These are phyloP conservation scores for Eristalis tenax DNA, from an alignment of 2,888 invertebrate species.

Conservation along the genomic window DNA sequence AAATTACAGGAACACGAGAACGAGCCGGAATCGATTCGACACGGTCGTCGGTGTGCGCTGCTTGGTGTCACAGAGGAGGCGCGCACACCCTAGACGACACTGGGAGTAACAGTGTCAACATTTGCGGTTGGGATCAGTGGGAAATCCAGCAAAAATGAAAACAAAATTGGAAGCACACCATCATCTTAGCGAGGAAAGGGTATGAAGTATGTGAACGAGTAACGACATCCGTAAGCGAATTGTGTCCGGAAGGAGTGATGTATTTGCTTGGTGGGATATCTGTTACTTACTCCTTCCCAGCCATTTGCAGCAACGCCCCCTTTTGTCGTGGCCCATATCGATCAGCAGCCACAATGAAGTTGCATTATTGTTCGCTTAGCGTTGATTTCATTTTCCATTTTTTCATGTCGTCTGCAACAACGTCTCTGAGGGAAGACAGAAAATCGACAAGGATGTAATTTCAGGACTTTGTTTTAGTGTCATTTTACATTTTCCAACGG, in stretches of 20 bases:
- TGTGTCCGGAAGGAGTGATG: slow-evolving; percentile 25
- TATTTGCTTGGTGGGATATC: slow-evolving; percentile 39
- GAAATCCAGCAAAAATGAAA: slow-evolving; percentile 48
- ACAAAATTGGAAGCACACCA: slow-evolving; percentile 35
- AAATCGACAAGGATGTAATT: slow-evolving; percentile 54
- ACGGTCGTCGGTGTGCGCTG: background rate
- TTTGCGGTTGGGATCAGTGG: slow-evolving; percentile 57
- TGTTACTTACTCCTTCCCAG: slow-evolving; percentile 31
- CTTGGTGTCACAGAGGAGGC: background rate
- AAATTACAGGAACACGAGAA: slow-evolving; percentile 65
- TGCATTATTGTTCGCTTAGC: slow-evolving; percentile 54
- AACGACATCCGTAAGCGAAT: slow-evolving; percentile 19
- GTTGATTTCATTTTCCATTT: slow-evolving; percentile 15
- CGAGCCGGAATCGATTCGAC: slow-evolving; percentile 44
- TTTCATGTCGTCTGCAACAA: background rate
- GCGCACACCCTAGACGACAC: background rate
- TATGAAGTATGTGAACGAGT: slow-evolving; percentile 19
- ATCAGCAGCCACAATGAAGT: slow-evolving; percentile 30
- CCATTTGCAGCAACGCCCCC: background rate
- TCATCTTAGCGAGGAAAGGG: background rate
- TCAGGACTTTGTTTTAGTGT: slow-evolving; percentile 49
- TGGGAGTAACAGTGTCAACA: slow-evolving; percentile 59
- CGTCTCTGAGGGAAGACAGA: background rate
- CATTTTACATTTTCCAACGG: slow-evolving; percentile 49
- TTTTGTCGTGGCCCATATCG: slow-evolving; percentile 7